These are phyloP conservation scores for Musca vetustissima DNA, from an alignment of 1,140 invertebrate genomes.

Conservation along the genomic window DNA sequence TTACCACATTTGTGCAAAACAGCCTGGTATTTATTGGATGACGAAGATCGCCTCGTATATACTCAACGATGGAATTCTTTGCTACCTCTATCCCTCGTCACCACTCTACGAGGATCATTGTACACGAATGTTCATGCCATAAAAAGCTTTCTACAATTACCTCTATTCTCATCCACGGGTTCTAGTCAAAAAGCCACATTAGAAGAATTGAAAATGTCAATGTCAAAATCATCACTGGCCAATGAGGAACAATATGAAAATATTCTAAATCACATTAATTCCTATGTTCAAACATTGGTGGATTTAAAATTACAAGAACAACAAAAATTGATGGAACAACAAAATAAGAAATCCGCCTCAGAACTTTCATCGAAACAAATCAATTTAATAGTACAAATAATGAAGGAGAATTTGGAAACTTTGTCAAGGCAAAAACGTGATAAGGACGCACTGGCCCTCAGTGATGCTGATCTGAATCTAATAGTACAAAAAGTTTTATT, in stretches of 20 bases:
- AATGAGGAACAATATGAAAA: constrained; percentile 53
- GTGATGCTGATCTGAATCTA: constrained; percentile 12
- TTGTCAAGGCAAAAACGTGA: constrained; percentile 22
- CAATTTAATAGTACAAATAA: constrained; percentile 38
- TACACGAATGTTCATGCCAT: constrained; percentile 10
- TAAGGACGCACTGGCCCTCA: not conserved
- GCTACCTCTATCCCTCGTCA: constrained; percentile 39
- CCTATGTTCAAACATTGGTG: constrained; percentile 49
- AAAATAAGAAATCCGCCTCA: not conserved
- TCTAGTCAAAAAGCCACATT: constrained; percentile 31
- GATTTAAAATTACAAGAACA: constrained; percentile 44
- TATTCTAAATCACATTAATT: constrained; percentile 51
- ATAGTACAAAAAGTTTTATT: constrained; percentile 11
- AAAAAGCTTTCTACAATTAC: constrained; percentile 13
- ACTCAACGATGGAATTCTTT: constrained; percentile 33
- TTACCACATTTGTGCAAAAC: constrained; percentile 2
- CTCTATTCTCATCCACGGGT: constrained; percentile 13
- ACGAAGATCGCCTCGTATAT: constrained; percentile 34
- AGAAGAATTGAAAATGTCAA: constrained; percentile 36
- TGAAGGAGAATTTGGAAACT: constrained; percentile 39
- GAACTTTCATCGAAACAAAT: constrained; percentile 40
- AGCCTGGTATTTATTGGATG: constrained; percentile 44
- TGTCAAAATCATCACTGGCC: constrained; percentile 40
- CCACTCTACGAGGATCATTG: constrained; percentile 30
- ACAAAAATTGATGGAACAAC: not conserved